Evolutionary conservation across 2,113 vertebrate genomes (phyloP).

Genomic region (Hippolais icterina): DNA sequence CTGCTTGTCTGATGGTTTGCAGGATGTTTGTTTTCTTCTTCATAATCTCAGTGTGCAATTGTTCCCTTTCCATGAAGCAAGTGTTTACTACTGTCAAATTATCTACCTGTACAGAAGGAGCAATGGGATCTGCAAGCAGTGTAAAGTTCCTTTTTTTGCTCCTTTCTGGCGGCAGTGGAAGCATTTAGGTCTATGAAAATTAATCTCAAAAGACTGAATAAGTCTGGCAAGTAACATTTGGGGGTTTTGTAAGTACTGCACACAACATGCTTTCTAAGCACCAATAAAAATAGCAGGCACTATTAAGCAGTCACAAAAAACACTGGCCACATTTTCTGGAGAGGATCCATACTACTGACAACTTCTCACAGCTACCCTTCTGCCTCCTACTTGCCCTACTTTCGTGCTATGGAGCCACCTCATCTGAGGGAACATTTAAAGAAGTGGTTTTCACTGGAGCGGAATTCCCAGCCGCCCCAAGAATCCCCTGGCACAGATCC

Average conservation of each 20-base stretch:
- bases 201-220: not conserved
- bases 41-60: not conserved
- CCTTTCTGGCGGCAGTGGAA: not conserved
- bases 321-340: not conserved
- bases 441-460: not conserved
- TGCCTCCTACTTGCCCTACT: constrained; percentile 18
- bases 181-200: constrained; percentile 4
- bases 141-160: constrained; percentile 1
- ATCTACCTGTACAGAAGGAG: constrained; percentile 38
- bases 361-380: not conserved
- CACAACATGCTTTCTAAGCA: not conserved
- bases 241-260: not conserved
- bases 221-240: not conserved
- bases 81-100: constrained; percentile 33
- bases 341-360: not conserved
- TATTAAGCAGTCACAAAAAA: constrained; percentile 11
- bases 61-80: constrained; percentile 39
- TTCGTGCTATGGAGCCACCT: not conserved
- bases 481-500: not conserved
- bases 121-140: not conserved
- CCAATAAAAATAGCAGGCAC: not conserved
- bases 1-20: not conserved
- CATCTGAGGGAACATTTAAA: not conserved
- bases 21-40: constrained; percentile 22
- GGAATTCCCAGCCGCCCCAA: not conserved